A percentile compares a stretch with the other conserved stretches of the same genome.
Evolutionary conservation across 2,113 vertebrate species (phyloP).

Genomic region (Calidris pygmaea): DNA sequence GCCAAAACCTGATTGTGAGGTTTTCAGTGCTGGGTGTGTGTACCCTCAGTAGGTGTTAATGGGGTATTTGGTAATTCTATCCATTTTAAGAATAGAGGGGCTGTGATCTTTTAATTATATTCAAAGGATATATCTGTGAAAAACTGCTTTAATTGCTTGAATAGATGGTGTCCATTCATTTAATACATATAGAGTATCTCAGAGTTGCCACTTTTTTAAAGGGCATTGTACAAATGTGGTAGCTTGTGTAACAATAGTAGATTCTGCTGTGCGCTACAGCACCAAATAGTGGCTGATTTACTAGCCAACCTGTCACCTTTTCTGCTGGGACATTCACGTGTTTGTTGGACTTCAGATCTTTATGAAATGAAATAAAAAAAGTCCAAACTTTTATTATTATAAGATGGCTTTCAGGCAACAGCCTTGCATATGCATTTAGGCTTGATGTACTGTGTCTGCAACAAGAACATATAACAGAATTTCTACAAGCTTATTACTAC

Average conservation of each 20-base stretch:
- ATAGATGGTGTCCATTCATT: neutral
- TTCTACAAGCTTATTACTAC: neutral
- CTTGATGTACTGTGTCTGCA: neutral
- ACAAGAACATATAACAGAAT: neutral
- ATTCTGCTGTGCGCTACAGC: neutral
- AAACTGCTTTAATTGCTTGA: neutral
- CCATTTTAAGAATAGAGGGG: neutral
- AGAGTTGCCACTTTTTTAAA: neutral
- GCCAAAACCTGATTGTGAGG: neutral
- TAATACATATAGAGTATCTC: neutral
- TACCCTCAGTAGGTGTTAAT: neutral
- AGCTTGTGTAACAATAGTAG: neutral
- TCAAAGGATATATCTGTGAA: neutral
- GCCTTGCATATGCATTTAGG: neutral
- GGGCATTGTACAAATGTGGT: neutral
- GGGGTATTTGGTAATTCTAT: neutral
- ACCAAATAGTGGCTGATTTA: neutral
- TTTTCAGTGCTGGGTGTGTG: neutral
- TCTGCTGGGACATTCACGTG: neutral
- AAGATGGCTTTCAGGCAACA: neutral
- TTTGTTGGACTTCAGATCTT: neutral
- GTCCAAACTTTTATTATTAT: neutral
- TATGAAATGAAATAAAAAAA: neutral
- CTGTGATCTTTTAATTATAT: neutral
- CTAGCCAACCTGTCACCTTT: neutral